Evolutionary conservation across 2,888 invertebrate species (phyloP).

Genomic region (Tethea ocularis): DNA sequence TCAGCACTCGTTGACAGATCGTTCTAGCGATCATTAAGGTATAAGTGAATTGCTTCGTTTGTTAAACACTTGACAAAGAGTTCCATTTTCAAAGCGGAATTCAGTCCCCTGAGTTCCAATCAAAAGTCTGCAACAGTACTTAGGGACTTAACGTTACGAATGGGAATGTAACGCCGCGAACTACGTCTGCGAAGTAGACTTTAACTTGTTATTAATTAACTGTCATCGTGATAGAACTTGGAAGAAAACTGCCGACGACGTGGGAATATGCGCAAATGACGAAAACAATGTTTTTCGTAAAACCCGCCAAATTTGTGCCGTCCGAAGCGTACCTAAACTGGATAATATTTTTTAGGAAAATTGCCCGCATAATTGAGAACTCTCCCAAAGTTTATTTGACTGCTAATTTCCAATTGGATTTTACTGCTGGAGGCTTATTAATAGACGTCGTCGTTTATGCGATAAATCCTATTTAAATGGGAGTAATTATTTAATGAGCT

Average conservation of each 20-base stretch:
- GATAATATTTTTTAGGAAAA: conserved; percentile 42
- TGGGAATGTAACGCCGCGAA: conserved; percentile 36
- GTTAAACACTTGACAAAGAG: conserved; percentile 42
- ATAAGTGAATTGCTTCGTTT: conserved; percentile 55
- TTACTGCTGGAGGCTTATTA: conserved; percentile 8
- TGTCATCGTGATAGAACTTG: conserved; percentile 38
- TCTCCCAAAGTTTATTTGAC: conserved; percentile 13
- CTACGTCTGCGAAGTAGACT: conserved; percentile 47
- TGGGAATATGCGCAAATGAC: conserved; percentile 54
- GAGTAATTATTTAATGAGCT: neutral
- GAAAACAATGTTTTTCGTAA: conserved; percentile 45
- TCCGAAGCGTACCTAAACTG: conserved; percentile 45
- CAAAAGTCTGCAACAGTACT: conserved; percentile 62
- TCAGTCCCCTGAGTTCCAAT: conserved; percentile 48
- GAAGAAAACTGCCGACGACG: conserved; percentile 35
- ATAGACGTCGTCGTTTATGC: conserved; percentile 10
- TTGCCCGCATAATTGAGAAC: conserved; percentile 27
- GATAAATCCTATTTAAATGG: conserved; percentile 5
- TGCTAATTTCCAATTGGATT: conserved; percentile 14
- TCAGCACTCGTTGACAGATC: conserved; percentile 52
- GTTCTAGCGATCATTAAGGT: conserved; percentile 46
- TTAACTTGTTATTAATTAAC: conserved; percentile 67
- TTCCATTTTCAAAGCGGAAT: conserved; percentile 16
- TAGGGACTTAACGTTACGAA: conserved; percentile 47
- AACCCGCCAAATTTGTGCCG: conserved; percentile 18